Evolutionary conservation across 2,888 invertebrate species (phyloP), one percentile per base, ranked within the genome.

Genomic region (Chydorus sphaericus): DNA sequence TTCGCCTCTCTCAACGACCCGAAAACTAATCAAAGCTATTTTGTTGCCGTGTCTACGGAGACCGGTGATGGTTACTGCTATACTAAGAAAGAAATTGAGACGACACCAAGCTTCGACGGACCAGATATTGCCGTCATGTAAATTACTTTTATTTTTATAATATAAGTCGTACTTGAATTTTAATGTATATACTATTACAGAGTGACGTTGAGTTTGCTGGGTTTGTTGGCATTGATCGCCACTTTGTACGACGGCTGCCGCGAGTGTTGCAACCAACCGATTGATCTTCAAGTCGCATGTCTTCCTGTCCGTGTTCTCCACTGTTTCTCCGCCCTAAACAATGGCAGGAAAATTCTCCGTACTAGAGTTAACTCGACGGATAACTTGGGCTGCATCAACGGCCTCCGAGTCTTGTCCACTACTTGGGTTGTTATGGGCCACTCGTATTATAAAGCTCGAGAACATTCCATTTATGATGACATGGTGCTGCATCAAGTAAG

Each of bases 361-460:
- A 36, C 52, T 7, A 52, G 36, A 36, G 23, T 37, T 14, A 23
- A 3, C 6, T 33, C 31, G 11, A 28, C 28, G 4, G 52, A 36
- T 20, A 33, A 31, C n/a, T 11, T 52, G 5, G 36, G 18, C n/a
- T 52, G 52, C 23, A 18, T 52, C 2, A 31, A 52, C 36, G 52
- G 52, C 10, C 33, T 52, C 10, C 31, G 52, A 20, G 31, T 52
- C 3, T 11, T 52, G 20, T 52, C 52, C 29, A 52, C 36, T 2
- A 52, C 52, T 2, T 52, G 52, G 52, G 33, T 52, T 11, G 36
- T 52, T 14, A 30, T 52, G 11, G 30, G 33, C 33, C 52, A 52
- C 18, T 36, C 52, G 26, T 52, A 36, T 23, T 26, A 23, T 26
- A 2, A 7, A 44, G 44, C 44, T 8, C 23, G 23, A 5, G 14